These are phyloP conservation scores for Montifringilla adamsi DNA, from an alignment of 2,113 vertebrate genomes.

Conservation along the genomic window DNA sequence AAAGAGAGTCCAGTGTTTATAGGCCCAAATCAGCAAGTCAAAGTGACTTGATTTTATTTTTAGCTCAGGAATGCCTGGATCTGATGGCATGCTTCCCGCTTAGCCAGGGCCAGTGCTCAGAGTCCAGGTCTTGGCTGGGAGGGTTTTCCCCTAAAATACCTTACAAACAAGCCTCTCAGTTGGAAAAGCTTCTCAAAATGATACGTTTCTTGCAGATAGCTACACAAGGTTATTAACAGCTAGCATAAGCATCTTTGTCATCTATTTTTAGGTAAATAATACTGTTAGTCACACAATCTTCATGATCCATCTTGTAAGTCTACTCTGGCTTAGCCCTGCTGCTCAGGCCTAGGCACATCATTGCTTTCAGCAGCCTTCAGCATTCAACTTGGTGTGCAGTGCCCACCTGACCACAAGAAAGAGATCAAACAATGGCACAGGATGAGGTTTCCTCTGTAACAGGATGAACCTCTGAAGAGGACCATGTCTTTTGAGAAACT, in stretches of 20 bases:
- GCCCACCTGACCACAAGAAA: not conserved
- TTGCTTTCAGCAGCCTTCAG: not conserved
- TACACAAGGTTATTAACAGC: not conserved
- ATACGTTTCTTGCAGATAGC: not conserved
- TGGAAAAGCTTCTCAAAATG: not conserved
- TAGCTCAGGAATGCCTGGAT: not conserved
- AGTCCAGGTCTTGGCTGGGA: not conserved
- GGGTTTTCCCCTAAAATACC: not conserved
- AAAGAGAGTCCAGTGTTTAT: not conserved
- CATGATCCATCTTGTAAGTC: not conserved
- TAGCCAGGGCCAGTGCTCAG: not conserved
- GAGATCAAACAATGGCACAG: not conserved
- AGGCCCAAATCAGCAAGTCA: not conserved
- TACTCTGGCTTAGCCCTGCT: not conserved
- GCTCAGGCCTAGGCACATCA: not conserved
- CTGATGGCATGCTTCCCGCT: not conserved
- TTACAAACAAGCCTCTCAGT: not conserved
- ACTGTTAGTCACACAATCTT: not conserved
- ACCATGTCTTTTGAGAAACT: not conserved
- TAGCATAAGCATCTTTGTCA: not conserved
- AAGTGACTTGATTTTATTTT: not conserved
- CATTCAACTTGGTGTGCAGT: fast-evolving
- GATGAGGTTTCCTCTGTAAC: not conserved
- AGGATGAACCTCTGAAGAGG: not conserved
- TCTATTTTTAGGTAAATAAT: not conserved